Conservation (phyloP, 2,888 invertebrate genomes). For the Falcaria lacertinaria region DNA sequence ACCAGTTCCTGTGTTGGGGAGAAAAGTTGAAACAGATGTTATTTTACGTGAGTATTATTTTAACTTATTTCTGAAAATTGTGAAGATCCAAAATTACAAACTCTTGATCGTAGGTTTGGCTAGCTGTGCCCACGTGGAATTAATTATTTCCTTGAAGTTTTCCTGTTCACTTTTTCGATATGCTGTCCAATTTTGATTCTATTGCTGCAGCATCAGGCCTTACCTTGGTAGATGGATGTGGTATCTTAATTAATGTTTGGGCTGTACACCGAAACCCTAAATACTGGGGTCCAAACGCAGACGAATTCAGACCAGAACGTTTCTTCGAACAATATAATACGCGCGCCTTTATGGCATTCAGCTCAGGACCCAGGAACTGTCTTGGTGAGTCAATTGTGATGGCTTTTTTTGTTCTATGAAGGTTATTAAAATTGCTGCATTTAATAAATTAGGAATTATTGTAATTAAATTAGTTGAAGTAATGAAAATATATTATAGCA, state of each 20-base stretch:
- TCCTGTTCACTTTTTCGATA: too few relatives aligned
- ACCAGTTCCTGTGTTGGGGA: slow-evolving; percentile 27
- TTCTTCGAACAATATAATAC: slow-evolving; percentile 31
- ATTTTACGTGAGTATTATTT: slow-evolving; percentile 26
- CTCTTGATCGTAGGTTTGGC: too few relatives aligned
- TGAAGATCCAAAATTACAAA: too few relatives aligned
- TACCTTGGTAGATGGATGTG: slow-evolving; percentile 25
- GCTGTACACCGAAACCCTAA: slow-evolving; percentile 42
- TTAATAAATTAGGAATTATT: too few relatives aligned
- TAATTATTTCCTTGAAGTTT: too few relatives aligned
- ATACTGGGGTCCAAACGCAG: slow-evolving; percentile 48
- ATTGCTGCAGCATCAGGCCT: slow-evolving; percentile 30
- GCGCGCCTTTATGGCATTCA: slow-evolving; percentile 39
- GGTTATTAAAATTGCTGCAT: too few relatives aligned
- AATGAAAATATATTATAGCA: too few relatives aligned
- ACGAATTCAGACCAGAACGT: slow-evolving; percentile 45
- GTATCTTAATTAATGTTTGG: slow-evolving; percentile 33
- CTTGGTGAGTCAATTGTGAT: slow-evolving; percentile 29
- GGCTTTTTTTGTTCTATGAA: too few relatives aligned
- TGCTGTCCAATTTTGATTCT: too few relatives aligned
- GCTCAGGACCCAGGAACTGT: slow-evolving; percentile 38
- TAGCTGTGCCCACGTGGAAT: slow-evolving; percentile 11
- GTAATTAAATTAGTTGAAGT: too few relatives aligned
- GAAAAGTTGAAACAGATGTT: slow-evolving; percentile 26
- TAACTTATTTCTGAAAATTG: too few relatives aligned